Percentiles rank a stretch among this genome's conserved stretches.
Conservation (phyloP, 2,888 invertebrate species). For the Amorpha juglandis region DNA sequence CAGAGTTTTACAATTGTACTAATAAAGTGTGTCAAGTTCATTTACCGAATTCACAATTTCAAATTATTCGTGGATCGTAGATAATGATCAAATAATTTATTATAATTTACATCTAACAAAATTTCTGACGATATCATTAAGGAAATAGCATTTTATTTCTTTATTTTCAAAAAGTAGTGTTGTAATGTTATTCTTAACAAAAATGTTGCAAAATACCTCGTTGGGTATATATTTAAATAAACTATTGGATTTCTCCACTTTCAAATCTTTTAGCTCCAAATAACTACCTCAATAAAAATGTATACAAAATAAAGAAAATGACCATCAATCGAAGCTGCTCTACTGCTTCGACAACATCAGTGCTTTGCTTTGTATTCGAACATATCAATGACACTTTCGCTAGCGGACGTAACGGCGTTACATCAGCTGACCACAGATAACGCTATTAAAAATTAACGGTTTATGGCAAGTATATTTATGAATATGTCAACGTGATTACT, state of each 20-base stretch:
- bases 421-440: slow-evolving; percentile 26
- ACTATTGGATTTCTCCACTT: no score
- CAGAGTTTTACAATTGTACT: neutral
- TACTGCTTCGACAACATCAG: neutral
- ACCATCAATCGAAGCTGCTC: neutral
- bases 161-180: no score
- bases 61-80: neutral
- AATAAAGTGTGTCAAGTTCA: no score
- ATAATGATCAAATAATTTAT: neutral
- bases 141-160: no score
- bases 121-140: no score
- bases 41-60: neutral
- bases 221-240: no score
- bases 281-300: neutral
- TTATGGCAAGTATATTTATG: neutral
- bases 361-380: slow-evolving; percentile 50
- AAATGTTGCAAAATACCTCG: no score
- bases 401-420: slow-evolving; percentile 54
- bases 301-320: neutral
- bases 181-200: no score
- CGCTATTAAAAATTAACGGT: neutral
- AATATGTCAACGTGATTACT: neutral
- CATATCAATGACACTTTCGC: slow-evolving; percentile 80
- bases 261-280: neutral
- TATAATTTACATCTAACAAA: no score